Evolutionary conservation across 1,140 invertebrate genomes (phyloP).

Genomic region (Drosophila parvula): DNA sequence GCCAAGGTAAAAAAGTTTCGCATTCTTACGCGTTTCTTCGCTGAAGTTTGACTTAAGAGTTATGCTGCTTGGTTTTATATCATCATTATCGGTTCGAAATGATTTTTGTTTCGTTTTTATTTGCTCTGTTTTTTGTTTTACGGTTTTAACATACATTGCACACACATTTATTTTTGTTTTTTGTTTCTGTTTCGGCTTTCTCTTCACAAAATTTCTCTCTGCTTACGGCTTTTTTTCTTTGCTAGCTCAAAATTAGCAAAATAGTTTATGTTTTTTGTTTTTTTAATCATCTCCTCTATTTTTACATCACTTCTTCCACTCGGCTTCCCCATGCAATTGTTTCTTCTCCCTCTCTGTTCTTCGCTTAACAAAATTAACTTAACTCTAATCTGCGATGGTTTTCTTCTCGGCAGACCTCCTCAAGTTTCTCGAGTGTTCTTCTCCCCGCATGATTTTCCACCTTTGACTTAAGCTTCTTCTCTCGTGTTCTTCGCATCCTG

Average conservation of each 20-base stretch:
- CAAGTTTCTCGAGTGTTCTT: slow-evolving; percentile 23
- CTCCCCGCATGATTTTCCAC: slow-evolving; percentile 15
- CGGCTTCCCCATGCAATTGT: slow-evolving; percentile 27
- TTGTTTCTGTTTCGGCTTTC: slow-evolving; percentile 39
- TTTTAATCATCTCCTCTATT: slow-evolving; percentile 35
- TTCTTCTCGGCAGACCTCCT: slow-evolving; percentile 34
- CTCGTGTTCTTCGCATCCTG: slow-evolving; percentile 22
- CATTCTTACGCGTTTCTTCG: too few species aligned
- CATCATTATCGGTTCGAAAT: slow-evolving; percentile 46
- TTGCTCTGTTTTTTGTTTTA: slow-evolving; percentile 43
- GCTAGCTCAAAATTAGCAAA: slow-evolving; percentile 52
- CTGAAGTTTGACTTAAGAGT: too few species aligned
- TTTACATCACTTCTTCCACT: slow-evolving; percentile 35
- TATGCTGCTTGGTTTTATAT: slow-evolving; percentile 32
- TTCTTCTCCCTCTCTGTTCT: slow-evolving; percentile 5
- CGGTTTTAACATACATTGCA: slow-evolving; percentile 69
- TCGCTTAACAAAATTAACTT: slow-evolving; percentile 50
- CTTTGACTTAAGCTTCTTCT: slow-evolving; percentile 18
- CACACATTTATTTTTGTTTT: slow-evolving; percentile 49
- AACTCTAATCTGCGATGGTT: slow-evolving; percentile 42
- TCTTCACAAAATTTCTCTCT: slow-evolving; percentile 47
- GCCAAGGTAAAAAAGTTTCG: too few species aligned
- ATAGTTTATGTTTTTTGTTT: slow-evolving; percentile 32
- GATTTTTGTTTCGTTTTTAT: slow-evolving; percentile 44
- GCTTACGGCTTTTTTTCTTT: slow-evolving; percentile 23